Conservation (phyloP, 64 coral and sea anemone genomes). For the Exaiptasia diaphana region DNA sequence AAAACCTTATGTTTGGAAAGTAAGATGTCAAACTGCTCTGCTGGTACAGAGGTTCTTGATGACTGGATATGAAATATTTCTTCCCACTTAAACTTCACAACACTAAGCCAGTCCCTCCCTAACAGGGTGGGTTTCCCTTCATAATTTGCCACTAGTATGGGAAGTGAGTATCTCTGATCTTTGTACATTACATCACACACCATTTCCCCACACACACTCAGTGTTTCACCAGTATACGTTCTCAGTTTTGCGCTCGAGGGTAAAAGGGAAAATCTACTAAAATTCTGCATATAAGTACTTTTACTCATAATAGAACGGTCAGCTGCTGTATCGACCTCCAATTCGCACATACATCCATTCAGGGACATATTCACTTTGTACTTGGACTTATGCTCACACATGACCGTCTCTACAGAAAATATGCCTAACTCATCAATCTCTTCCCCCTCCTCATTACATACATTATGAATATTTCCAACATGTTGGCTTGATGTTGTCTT, state of each 20-base stretch:
- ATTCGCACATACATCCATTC: constrained; percentile 40
- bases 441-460: too few relatives aligned
- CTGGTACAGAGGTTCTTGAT: background rate
- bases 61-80: constrained; percentile 21
- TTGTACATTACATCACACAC: constrained; percentile 39
- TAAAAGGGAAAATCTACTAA: constrained; percentile 18
- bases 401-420: too few relatives aligned
- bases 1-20: background rate
- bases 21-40: constrained; percentile 9
- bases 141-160: constrained; percentile 50
- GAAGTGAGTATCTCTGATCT: constrained; percentile 19
- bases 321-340: constrained; percentile 59
- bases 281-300: constrained; percentile 37
- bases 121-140: constrained; percentile 38
- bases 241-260: constrained; percentile 18
- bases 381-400: too few relatives aligned
- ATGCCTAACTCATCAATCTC: too few relatives aligned
- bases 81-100: constrained; percentile 46
- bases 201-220: constrained; percentile 63
- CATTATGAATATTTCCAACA: too few relatives aligned
- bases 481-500: too few relatives aligned
- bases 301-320: constrained; percentile 60
- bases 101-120: constrained; percentile 46
- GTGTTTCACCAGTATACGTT: constrained; percentile 52
- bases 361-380: too few relatives aligned